A percentile compares a stretch with the other conserved stretches of the same genome.
Conservation (phyloP, 2,113 vertebrate genomes). For the Morone saxatilis region DNA sequence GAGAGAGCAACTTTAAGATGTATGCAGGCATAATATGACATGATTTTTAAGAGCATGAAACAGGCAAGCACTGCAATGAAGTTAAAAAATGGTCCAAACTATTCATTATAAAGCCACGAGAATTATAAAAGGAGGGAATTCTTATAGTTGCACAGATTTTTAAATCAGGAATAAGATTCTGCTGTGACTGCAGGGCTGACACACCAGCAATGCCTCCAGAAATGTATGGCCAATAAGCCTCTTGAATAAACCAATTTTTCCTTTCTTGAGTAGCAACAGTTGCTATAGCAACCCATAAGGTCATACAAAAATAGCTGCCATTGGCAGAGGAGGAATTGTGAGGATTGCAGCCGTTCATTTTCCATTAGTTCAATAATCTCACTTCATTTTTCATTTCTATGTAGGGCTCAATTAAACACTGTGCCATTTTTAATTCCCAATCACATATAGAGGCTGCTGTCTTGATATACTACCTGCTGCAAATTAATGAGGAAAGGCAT, state of each 20-base stretch:
- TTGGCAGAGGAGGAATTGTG: slow-evolving; percentile 66
- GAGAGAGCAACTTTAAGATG: not conserved
- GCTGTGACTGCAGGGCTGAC: slow-evolving; percentile 5
- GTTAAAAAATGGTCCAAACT: not conserved
- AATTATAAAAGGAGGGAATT: not conserved
- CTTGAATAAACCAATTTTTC: slow-evolving; percentile 68
- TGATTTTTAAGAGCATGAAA: not conserved
- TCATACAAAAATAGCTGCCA: slow-evolving; percentile 76
- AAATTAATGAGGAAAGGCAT: not conserved
- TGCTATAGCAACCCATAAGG: slow-evolving; percentile 84
- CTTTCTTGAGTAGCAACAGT: slow-evolving; percentile 79
- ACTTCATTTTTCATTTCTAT: slow-evolving; percentile 16
- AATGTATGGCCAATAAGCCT: slow-evolving; percentile 63
- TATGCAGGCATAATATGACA: not conserved
- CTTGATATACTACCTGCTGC: not conserved
- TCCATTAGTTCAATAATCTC: slow-evolving; percentile 35
- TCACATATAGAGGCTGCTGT: not conserved
- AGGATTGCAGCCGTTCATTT: slow-evolving; percentile 48
- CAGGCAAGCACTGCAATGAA: not conserved
- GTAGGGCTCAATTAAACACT: slow-evolving; percentile 11
- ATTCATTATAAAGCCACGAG: not conserved
- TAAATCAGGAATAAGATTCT: not conserved
- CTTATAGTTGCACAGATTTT: not conserved
- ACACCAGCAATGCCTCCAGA: slow-evolving; percentile 23
- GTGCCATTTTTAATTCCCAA: not conserved